Percentiles rank a stretch among this genome's conserved stretches.
phyloP scores from a whole-genome alignment of 2,797 vertebrate species.

The Peromyscus melanophrys region DNA sequence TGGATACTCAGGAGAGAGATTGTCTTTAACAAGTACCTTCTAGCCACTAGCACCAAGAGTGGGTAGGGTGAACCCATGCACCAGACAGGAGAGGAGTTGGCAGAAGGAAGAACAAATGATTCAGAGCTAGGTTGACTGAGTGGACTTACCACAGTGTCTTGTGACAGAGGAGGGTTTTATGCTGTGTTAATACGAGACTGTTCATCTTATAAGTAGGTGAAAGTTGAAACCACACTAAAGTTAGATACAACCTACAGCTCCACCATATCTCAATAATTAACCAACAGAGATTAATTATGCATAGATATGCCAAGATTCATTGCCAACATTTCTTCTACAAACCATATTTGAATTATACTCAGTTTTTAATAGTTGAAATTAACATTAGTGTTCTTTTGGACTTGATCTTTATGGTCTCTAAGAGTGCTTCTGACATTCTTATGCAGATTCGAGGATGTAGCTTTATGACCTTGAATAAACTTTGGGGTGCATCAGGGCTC shows the following conservation, averaged over 20 bases:
- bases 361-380: neutral
- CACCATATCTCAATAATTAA: neutral
- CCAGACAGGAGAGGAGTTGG: fast-evolving
- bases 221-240: neutral
- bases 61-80: fast-evolving
- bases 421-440: neutral
- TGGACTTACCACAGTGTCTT: neutral
- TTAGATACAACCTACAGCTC: neutral
- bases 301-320: neutral
- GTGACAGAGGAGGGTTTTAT: too few species aligned
- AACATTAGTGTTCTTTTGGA: neutral
- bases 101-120: fast-evolving
- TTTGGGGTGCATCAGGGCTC: neutral
- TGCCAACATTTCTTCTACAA: neutral
- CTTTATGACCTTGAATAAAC: neutral
- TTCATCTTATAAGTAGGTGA: neutral
- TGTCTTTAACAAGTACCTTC: neutral
- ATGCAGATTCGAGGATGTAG: neutral
- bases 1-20: neutral
- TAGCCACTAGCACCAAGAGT: neutral
- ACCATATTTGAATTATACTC: neutral
- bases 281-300: neutral
- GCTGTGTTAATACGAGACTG: neutral
- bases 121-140: neutral
- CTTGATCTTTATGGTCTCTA: neutral